Base-by-base conservation (phyloP, 2,797 vertebrate genomes). In the Arrhamphus sclerolepis region DNA sequence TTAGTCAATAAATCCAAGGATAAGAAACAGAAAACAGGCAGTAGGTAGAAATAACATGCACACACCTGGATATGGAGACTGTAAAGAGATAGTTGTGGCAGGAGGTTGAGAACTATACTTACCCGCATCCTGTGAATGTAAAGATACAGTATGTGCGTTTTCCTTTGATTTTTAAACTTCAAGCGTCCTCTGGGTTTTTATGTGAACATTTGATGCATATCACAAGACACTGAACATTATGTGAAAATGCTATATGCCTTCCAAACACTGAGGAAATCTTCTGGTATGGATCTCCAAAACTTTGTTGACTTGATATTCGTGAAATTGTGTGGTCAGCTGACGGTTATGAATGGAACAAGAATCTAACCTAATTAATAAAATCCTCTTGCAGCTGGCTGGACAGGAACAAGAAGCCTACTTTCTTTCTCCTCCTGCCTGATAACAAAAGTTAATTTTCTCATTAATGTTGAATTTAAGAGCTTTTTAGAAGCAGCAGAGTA, bases 51-150 rank as follows among this genome's bases (percentile, higher is more conserved):
- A 2, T 11, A 50, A 62, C 29, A 44, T 47, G 22, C 38, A 21
- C 46, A 69, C 80, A 79, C 63, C 78, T 80, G 83, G 65, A 78
- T 46, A 62, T 26, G 34, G 48, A 29, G 22, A 71, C 43, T 42
- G 56, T 56, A 62, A 56, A 66, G 46, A 71, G 60, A 62, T 56
- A 64, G 44, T 8, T 57, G 73, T 47, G 73, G 75, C 75, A 86
- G 82, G 76, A 87, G 82, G 84, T 75, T 53, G 65, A 70, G 48
- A 70, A 67, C 79, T 80, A 70, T 83, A 84, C 75, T 83, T 84
- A 88, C 48, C 46, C 72, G 72, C 62, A 85, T 88, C 87, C 85
- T 82, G 77, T 83, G 62, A 64, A 87, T 75, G 72, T 78, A 83
- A 80, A 80, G 74, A 75, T 61, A 47, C 62, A 41, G 28, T 42